These are phyloP conservation scores for Drosophila micromelanica DNA, from an alignment of 1,140 invertebrate species.

Conservation along the genomic window DNA sequence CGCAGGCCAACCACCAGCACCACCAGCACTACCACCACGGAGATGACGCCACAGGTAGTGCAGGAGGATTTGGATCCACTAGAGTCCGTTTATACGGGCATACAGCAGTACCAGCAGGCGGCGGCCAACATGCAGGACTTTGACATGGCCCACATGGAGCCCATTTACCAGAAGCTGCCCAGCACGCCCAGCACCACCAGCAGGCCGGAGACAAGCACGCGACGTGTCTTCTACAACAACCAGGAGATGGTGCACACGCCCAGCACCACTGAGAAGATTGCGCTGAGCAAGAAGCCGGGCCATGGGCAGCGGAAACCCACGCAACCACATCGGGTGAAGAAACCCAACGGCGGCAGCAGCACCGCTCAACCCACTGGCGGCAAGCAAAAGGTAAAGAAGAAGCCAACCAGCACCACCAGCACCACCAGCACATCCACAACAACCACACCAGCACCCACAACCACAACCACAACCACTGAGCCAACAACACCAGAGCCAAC, in stretches of 20 bases:
- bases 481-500: conserved; percentile 23
- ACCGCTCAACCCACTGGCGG: conserved; percentile 28
- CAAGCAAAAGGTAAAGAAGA: conserved; percentile 75
- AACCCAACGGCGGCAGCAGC: conserved; percentile 51
- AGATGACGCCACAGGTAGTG: conserved; percentile 74
- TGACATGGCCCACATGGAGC: conserved; percentile 72
- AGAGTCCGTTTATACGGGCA: conserved; percentile 80
- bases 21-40: conserved; percentile 52
- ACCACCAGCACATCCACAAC: conserved; percentile 57
- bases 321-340: conserved; percentile 63
- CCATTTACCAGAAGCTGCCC: conserved; percentile 76
- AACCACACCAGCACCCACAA: conserved; percentile 47
- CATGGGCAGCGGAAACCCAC: conserved; percentile 57
- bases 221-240: conserved; percentile 75
- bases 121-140: conserved; percentile 72
- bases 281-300: conserved; percentile 65
- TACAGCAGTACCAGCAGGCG: conserved; percentile 76
- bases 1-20: conserved; percentile 52
- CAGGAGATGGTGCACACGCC: conserved; percentile 73
- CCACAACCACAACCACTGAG: conserved; percentile 5
- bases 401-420: conserved; percentile 57
- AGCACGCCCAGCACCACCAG: conserved; percentile 51
- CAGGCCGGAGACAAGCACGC: conserved; percentile 66
- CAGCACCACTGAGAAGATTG: conserved; percentile 47
- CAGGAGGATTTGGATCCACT: conserved; percentile 76